Evolutionary conservation across 2,113 vertebrate genomes (phyloP).

Genomic region (Ahaetulla prasina): DNA sequence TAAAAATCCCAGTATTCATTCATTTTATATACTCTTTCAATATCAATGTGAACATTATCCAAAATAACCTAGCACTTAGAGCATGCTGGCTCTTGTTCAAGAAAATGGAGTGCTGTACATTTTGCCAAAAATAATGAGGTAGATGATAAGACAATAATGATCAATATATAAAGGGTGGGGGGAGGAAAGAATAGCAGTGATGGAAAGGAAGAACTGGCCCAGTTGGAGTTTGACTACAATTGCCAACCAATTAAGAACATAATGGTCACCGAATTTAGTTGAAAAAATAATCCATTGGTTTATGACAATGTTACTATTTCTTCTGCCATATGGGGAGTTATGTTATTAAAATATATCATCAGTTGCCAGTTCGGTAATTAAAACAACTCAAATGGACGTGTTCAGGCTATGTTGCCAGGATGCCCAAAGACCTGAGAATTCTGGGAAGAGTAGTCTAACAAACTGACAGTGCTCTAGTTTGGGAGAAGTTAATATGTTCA

Average conservation of each 20-base stretch:
- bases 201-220: not conserved
- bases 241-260: not conserved
- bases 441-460: not conserved
- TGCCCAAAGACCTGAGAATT: not conserved
- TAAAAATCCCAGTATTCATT: not conserved
- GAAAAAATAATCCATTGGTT: not conserved
- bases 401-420: not conserved
- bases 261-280: not conserved
- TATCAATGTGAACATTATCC: not conserved
- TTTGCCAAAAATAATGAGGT: not conserved
- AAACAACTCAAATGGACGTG: not conserved
- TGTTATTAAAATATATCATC: not conserved
- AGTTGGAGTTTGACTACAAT: not conserved
- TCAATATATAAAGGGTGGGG: not conserved
- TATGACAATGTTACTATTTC: no score
- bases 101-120: not conserved
- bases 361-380: not conserved
- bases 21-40: not conserved
- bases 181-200: not conserved
- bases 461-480: not conserved
- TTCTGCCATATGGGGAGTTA: not conserved
- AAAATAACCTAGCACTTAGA: not conserved
- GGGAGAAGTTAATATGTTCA: not conserved
- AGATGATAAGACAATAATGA: not conserved
- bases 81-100: not conserved